phyloP scores from a whole-genome alignment of 2,888 invertebrate species.

The Eumacrocentrus americanus region DNA sequence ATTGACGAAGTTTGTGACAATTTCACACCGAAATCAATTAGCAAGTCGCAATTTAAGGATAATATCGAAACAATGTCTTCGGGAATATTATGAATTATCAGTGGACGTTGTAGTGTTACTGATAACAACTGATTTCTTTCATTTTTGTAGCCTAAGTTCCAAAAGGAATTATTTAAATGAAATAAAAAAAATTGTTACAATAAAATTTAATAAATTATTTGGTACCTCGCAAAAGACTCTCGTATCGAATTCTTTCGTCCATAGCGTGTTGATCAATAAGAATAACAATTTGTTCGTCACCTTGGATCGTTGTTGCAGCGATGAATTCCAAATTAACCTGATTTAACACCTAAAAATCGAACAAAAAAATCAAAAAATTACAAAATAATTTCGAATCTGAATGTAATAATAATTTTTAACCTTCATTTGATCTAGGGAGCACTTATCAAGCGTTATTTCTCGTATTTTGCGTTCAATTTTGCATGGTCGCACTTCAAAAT shows the following conservation, averaged over 20 bases:
- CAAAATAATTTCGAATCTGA: constrained; percentile 7
- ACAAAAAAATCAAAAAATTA: neutral
- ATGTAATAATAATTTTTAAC: constrained; percentile 34
- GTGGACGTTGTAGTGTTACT: constrained; percentile 43
- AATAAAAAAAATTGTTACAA: neutral
- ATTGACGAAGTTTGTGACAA: constrained; percentile 57
- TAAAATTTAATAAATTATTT: constrained; percentile 12
- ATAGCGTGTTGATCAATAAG: constrained; percentile 89
- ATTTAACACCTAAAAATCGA: constrained; percentile 66
- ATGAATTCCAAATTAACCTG: constrained; percentile 81
- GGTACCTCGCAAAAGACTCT: constrained; percentile 63
- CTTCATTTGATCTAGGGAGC: constrained; percentile 41
- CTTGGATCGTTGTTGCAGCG: constrained; percentile 61
- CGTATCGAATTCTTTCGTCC: constrained; percentile 81
- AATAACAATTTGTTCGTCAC: constrained; percentile 64
- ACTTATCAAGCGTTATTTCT: constrained; percentile 43
- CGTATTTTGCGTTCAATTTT: constrained; percentile 31
- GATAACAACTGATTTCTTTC: constrained; percentile 48
- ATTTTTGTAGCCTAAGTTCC: constrained; percentile 65
- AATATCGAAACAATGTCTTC: constrained; percentile 36
- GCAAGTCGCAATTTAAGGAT: constrained; percentile 57
- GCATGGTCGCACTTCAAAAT: constrained; percentile 41
- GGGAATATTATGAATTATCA: constrained; percentile 44
- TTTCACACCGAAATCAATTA: constrained; percentile 67
- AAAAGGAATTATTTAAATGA: constrained; percentile 30